phyloP scores from a whole-genome alignment of 2,113 vertebrate genomes.

The Edolisoma coerulescens region DNA sequence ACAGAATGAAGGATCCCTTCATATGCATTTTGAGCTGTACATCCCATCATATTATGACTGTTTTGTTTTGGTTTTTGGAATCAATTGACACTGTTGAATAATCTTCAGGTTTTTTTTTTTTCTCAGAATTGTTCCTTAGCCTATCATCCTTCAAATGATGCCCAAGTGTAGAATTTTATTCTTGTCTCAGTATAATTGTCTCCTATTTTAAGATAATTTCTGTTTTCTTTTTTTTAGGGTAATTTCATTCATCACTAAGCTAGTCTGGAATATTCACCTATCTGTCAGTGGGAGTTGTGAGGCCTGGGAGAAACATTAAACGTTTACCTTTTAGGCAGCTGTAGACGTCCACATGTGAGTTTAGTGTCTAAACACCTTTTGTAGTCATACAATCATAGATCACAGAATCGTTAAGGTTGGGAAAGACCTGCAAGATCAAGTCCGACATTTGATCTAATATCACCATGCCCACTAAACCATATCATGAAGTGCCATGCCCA shows the following conservation, averaged over 20 bases:
- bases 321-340: background rate
- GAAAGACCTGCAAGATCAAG: background rate
- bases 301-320: background rate
- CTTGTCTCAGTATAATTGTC: background rate
- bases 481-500: accelerated
- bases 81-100: background rate
- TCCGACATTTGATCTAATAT: background rate
- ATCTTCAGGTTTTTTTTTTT: background rate
- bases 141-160: background rate
- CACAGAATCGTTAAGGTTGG: background rate
- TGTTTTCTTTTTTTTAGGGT: background rate
- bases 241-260: background rate
- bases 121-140: background rate
- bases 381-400: background rate
- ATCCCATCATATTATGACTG: background rate
- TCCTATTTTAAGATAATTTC: background rate
- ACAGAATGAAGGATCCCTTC: background rate
- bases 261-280: background rate
- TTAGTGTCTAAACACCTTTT: background rate
- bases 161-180: background rate
- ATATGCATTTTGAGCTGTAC: background rate
- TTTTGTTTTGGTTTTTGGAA: background rate
- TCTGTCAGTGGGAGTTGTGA: background rate
- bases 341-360: background rate
- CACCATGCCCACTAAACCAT: background rate